Evolutionary conservation across 92 coral and sea anemone genomes (phyloP), one percentile per base, ranked within the genome.

Genomic region (Porites rus): DNA sequence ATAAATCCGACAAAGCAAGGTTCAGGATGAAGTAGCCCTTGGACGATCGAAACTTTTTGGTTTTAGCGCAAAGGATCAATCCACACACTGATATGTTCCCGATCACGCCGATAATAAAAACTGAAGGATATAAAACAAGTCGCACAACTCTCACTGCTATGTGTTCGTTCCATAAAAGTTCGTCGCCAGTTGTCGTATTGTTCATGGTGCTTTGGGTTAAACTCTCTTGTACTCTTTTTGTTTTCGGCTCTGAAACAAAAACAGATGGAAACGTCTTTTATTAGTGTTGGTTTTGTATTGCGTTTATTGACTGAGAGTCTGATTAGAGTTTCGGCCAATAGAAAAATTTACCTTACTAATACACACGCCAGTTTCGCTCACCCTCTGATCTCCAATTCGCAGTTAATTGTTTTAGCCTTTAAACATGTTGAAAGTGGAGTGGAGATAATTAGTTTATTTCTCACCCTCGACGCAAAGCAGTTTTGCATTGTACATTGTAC

Each of bases 11-110:
- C 63, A 92, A 16, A 67, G 97, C 97, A 21, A 94, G 88, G 88
- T 92, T 94, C 53, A 94, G 78, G 22, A 94, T 94, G 65, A 94
- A 94, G 75, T 94, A 94, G 28, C 95, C 95, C 54, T 94, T 92
- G 6, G 93, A 85, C 8, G 97, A 83, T 51, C 93, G 77, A 72
- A 80, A 85, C 62, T 87, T 76, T 59, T 88, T 87, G 69, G 75
- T 88, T 51, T 83, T 92, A 22, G 69, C 68, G 3, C 65, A n/a
- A 12, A 94, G 75, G 82, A 94, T 86, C 21, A 94, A 64, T 11
- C 92, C 84, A 76, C 93, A 92, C 62, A 94, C 97, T 11, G 86
- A 9, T 5, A 90, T 54, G 88, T 94, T 94, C 8, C 97, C 97
- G 2, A 86, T 87, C 24, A 94, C 83, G 11, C 97, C 97, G 52